Evolutionary conservation across 92 coral and sea anemone species (phyloP).

Genomic region (Porites cylindrica): DNA sequence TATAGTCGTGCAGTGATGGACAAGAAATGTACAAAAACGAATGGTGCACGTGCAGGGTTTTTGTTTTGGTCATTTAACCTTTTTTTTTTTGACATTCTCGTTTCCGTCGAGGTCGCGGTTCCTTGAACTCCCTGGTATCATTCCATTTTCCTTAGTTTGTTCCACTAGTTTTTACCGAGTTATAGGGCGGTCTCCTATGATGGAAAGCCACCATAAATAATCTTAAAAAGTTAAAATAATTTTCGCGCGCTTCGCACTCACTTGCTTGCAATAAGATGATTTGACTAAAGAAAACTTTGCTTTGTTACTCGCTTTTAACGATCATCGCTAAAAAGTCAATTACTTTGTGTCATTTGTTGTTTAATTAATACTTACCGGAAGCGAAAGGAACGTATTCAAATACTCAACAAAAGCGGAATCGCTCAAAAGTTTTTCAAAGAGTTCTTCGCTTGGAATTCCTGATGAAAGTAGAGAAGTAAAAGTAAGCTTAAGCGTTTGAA

Average conservation of each 20-base stretch:
- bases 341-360: not conserved
- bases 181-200: too few species aligned
- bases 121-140: too few species aligned
- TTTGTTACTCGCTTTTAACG: not conserved
- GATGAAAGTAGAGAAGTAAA: not conserved
- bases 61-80: too few species aligned
- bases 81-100: too few species aligned
- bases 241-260: not conserved
- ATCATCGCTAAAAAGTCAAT: not conserved
- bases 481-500: not conserved
- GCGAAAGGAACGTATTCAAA: constrained; percentile 91
- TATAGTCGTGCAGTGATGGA: too few species aligned
- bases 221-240: not conserved
- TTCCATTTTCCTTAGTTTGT: too few species aligned
- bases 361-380: constrained; percentile 76
- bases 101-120: too few species aligned
- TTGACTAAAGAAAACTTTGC: not conserved
- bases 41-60: too few species aligned
- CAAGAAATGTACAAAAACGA: too few species aligned
- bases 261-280: not conserved
- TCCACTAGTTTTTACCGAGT: too few species aligned
- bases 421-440: constrained; percentile 64
- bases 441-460: constrained; percentile 40
- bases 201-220: not conserved
- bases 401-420: constrained; percentile 88